These are phyloP conservation scores for Macrobrachium rosenbergii DNA, from an alignment of 1,140 invertebrate species.

Conservation along the genomic window DNA sequence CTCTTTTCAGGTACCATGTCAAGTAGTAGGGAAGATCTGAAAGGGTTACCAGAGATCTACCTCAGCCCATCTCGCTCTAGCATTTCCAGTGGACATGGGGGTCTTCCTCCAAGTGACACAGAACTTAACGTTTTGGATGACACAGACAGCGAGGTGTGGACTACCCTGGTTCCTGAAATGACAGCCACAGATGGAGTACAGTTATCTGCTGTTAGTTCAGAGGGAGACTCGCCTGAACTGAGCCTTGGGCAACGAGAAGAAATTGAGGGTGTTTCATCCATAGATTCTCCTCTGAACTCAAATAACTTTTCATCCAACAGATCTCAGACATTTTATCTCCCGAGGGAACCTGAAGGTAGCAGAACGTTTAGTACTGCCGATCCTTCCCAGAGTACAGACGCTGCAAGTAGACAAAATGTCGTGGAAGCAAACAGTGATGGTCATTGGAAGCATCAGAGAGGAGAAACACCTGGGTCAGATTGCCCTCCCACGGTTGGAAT, in stretches of 20 bases:
- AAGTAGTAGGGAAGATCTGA: background rate
- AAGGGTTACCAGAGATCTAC: slow-evolving; percentile 12
- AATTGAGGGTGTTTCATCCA: slow-evolving; percentile 2
- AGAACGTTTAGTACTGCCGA: background rate
- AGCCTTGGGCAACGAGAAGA: background rate
- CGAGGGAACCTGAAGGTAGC: background rate
- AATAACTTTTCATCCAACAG: background rate
- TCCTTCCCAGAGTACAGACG: background rate
- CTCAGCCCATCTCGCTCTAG: background rate
- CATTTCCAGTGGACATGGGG: background rate
- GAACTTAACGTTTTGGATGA: background rate
- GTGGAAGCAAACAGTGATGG: background rate
- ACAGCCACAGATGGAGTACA: background rate
- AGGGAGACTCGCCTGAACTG: background rate
- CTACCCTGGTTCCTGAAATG: background rate
- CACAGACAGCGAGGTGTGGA: background rate
- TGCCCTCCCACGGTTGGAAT: slow-evolving; percentile 41
- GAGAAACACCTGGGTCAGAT: slow-evolving; percentile 53
- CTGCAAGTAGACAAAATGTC: background rate
- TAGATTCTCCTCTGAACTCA: background rate
- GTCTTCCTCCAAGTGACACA: background rate
- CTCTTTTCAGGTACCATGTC: background rate
- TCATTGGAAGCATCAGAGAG: slow-evolving; percentile 5
- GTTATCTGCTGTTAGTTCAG: background rate
- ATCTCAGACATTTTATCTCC: background rate